Base-by-base conservation (phyloP, 2,797 vertebrate species). In the Hylomyscus alleni region DNA sequence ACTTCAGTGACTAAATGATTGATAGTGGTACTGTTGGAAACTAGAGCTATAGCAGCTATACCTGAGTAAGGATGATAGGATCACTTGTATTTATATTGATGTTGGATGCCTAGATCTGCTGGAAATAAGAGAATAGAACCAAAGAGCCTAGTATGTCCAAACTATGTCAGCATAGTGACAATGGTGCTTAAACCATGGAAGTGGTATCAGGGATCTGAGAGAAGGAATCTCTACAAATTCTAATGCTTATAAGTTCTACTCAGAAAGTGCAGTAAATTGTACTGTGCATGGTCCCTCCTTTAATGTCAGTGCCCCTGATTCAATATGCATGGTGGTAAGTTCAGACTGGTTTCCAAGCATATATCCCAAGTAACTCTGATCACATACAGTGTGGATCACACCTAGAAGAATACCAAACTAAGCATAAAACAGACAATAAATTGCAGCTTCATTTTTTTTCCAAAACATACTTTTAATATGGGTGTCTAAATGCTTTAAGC, bases 111-210 rank as follows among this genome's bases (percentile, higher is more conserved):
- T 85, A 29, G 26, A 47, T 77, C 19, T 90, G 31, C 44, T 95
- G 26, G 54, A 75, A 69, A 86, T 13, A 77, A 77, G 58, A 90
- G 75, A 96, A 83, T 34, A 19, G 92, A 93, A 89, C 10, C 44
- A 56, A 26, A 87, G 19, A n/a, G 44, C 75, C 47, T 67, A 85
- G 72, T 62, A 54, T 11, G 17, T 85, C 65, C 72, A 75, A 69
- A 82, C 93, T 37, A 40, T 37, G 17, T 90, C 58, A 91, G 47
- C 8, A 14, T 88, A 73, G 58, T 50, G n/a, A 22, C 44, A 83
- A 40, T 96, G 34, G 24, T 34, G 50, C 6, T 76, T 89, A 91
- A 86, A 83, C 24, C 20, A 50, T 89, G 62, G 89, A 14, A 78
- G 14, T 88, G 29, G 44, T 3, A 89, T 93, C 34, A 88, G 20